These are phyloP conservation scores for Crotophaga sulcirostris DNA, from an alignment of 2,113 vertebrate species.

Conservation along the genomic window DNA sequence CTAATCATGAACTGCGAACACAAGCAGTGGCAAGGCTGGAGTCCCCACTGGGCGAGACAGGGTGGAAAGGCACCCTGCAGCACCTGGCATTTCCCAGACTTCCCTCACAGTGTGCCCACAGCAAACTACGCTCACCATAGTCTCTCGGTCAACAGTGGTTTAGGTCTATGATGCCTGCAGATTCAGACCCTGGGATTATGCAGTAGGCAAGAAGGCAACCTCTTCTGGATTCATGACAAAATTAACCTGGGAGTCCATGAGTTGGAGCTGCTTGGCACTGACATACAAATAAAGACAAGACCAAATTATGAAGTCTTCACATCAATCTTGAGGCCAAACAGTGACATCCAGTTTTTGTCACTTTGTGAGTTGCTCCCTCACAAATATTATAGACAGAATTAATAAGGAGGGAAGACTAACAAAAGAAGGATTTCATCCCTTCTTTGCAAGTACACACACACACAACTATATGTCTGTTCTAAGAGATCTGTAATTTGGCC, in stretches of 20 bases:
- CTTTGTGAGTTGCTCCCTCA: background rate
- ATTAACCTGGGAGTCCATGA: background rate
- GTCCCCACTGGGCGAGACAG: fast-evolving
- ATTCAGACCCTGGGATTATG: background rate
- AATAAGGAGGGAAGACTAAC: background rate
- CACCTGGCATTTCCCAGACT: background rate
- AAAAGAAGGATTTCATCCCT: background rate
- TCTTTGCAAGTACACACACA: background rate
- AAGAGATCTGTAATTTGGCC: background rate
- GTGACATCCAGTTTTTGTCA: background rate
- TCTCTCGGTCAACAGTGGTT: background rate
- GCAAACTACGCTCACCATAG: fast-evolving
- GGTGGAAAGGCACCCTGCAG: background rate
- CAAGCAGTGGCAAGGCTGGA: background rate
- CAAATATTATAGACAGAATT: background rate
- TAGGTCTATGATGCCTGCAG: background rate
- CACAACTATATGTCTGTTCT: background rate
- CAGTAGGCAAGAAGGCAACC: background rate
- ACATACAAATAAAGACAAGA: background rate
- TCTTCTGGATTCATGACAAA: background rate
- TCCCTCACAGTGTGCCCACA: fast-evolving
- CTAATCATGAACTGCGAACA: background rate
- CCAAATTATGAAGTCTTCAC: background rate
- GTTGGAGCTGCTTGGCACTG: background rate
- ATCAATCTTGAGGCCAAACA: background rate